Evolutionary conservation across 2,113 vertebrate genomes (phyloP), one percentile per base, ranked within the genome.

Genomic region (Craseonycteris thonglongyai): DNA sequence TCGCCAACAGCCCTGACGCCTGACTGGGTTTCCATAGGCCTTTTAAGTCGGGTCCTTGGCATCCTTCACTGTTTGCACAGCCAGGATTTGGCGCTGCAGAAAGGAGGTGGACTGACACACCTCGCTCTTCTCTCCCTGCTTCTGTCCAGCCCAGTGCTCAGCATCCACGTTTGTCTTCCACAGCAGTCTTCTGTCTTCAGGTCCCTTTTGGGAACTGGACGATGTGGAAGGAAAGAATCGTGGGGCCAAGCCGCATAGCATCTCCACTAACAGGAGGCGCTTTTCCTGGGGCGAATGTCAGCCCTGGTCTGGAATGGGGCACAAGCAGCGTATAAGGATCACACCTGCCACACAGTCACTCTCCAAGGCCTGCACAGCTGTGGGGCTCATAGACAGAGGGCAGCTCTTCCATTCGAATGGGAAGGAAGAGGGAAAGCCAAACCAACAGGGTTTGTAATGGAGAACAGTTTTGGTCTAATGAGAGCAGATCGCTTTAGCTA

Each of bases 311-410:
- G 1, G 21, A n/a, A 26, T 0, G 0, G 18, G 19, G 5, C 42
- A 26, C 21, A 47, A 40, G n/a, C 49, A 16, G 59, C 2, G 0
- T 9, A 10, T 78, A 11, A 71, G 75, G 15, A 59, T 54, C 19
- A 72, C 16, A 49, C 26, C n/a, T 40, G 75, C 42, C 1, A 0
- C 19, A 12, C 10, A 11, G 66, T 15, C 35, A 3, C 26, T 3
- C 14, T 3, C 69, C 16, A 11, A 2, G 4, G 26, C n/a, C 12
- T 0, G 0, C 2, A 7, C 5, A 26, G n/a, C 33, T 18, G 4
- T 11, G 30, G 40, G 28, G 40, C 40, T 58, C 35, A n/a, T n/a
- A 54, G 81, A 65, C 71, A 88, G 30, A 90, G 35, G 11, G 28
- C 22, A 4, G 59, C 51, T 58, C 65, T 95, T 59, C 33, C 11